phyloP scores from a whole-genome alignment of 2,113 vertebrate species.

The Rana temporaria region DNA sequence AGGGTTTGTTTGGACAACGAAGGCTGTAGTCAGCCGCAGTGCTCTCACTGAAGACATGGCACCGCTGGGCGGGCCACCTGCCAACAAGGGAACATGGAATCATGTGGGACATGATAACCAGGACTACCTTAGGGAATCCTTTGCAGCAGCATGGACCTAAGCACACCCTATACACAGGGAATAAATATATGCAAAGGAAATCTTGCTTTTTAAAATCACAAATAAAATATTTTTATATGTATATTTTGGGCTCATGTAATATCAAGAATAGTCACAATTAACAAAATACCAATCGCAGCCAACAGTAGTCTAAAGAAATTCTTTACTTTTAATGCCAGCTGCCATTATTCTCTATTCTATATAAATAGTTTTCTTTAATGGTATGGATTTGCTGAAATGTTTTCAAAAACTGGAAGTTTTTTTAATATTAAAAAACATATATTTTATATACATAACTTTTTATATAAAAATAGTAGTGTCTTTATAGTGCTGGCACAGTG shows the following conservation, averaged over 20 bases:
- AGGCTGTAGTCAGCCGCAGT: neutral
- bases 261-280: neutral
- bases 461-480: too few relatives aligned
- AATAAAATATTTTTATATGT: constrained; percentile 57
- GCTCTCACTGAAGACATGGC: neutral
- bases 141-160: constrained; percentile 26
- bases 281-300: neutral
- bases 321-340: too few relatives aligned
- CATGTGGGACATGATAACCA: neutral
- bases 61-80: constrained; percentile 23
- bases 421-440: too few relatives aligned
- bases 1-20: neutral
- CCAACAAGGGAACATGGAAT: neutral
- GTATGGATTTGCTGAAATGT: too few relatives aligned
- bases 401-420: too few relatives aligned
- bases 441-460: too few relatives aligned
- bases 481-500: too few relatives aligned
- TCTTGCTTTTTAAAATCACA: constrained; percentile 45
- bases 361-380: too few relatives aligned
- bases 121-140: constrained; percentile 1
- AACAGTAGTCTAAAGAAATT: neutral
- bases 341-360: too few relatives aligned
- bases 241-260: constrained; percentile 32
- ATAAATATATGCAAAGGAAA: constrained; percentile 21
- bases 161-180: neutral